Base-by-base conservation (phyloP, 2,113 vertebrate species). In the Narcine bancroftii region DNA sequence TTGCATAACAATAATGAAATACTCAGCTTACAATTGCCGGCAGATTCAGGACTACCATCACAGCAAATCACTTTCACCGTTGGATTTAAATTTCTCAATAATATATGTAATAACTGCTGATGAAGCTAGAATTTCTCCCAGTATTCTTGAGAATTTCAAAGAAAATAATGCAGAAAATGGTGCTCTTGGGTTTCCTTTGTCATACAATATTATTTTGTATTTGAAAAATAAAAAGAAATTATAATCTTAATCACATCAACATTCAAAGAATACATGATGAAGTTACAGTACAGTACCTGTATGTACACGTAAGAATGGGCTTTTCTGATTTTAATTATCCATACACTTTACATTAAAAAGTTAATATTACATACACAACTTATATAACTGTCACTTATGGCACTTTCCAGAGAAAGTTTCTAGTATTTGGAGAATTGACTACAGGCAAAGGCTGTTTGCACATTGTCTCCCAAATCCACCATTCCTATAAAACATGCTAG, bases 231-330 rank as follows among this genome's bases (percentile, higher is more conserved):
- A 91, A 91, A 42, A 91, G 63, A 91, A 91, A 91, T 91, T 69
- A 91, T 91, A 91, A 69, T 91, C 89, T 91, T 91, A 91, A 91
- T 66, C 89, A 91, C 89, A 91, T 69, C 89, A 47, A 91, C 89
- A 69, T 69, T 24, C 89, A 91, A 91, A 91, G 87, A 45, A 91
- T 66, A 91, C 87, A 91, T 91, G 65, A 65, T 69, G 63, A 91
- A 91, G 66, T 69, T 91, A 91, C 89, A 91, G 89, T 69, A 91
- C 65, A 91, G 89, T 33, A 91, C 65, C 63, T 45, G 24, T 69
- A 66, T 91, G 89, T 91, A 91, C 89, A 91, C 42, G 69, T 69
- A 71, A 69, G 89, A 91, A 69, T 71, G 89, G 89, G 15, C 36
- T 91, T 91, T 33, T 66, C 60, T 45, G 63, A 45, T 65, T 91